Percentiles rank a stretch among this genome's conserved stretches.
These are phyloP conservation scores for Hydropsyche betteni DNA, from an alignment of 2,888 invertebrate species.

Conservation along the genomic window DNA sequence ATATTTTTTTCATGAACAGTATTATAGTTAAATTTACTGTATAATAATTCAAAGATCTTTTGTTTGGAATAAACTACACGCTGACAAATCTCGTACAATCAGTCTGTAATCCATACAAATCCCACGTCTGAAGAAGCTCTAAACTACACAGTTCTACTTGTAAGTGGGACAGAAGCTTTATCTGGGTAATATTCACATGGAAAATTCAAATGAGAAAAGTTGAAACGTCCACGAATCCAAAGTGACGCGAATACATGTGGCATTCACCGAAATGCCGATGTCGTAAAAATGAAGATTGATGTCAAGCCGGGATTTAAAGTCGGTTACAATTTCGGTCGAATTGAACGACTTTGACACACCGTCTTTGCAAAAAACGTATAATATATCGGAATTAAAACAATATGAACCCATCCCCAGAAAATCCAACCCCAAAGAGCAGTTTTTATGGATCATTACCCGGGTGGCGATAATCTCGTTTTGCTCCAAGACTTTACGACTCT, in stretches of 20 bases:
- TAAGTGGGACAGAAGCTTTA: too few species aligned
- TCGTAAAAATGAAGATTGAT: conserved; percentile 39
- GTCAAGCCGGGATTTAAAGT: conserved; percentile 4
- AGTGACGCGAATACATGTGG: neutral
- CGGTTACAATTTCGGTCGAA: neutral
- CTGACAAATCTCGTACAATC: too few species aligned
- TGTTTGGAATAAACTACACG: too few species aligned
- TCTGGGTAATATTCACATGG: too few species aligned
- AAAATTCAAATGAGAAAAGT: too few species aligned
- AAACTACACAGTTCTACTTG: too few species aligned
- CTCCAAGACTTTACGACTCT: conserved; percentile 17
- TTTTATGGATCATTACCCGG: conserved; percentile 24
- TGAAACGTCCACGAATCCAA: too few species aligned
- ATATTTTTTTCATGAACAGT: too few species aligned
- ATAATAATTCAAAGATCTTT: too few species aligned
- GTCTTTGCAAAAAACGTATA: neutral
- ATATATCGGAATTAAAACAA: neutral
- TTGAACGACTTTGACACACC: conserved; percentile 34
- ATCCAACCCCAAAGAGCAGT: neutral
- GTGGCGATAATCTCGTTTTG: neutral
- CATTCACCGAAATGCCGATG: conserved; percentile 22
- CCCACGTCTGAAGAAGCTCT: too few species aligned
- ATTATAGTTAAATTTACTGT: too few species aligned
- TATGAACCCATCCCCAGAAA: neutral
- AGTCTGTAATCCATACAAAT: too few species aligned